These are phyloP conservation scores for Epizoanthus scotinus DNA, from an alignment of 92 coral and sea anemone species.

Conservation along the genomic window DNA sequence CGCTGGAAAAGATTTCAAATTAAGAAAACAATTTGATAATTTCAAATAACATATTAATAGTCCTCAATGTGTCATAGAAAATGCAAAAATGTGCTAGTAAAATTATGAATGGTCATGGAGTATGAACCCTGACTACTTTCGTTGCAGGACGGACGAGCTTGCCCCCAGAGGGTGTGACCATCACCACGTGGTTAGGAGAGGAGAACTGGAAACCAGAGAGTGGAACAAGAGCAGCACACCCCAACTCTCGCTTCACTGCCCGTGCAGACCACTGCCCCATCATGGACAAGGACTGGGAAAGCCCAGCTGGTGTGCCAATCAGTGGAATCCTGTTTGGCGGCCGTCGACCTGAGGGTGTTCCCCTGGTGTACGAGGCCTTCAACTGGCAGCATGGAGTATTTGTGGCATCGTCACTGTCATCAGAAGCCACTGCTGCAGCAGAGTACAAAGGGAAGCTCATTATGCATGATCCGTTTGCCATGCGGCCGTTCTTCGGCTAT, in stretches of 20 bases:
- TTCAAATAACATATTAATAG: too few species aligned
- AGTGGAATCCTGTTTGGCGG: constrained; percentile 98
- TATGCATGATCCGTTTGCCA: constrained; percentile 98
- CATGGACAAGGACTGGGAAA: constrained; percentile 98
- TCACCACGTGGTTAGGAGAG: constrained; percentile 85
- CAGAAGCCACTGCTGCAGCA: constrained; percentile 96
- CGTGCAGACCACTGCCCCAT: constrained; percentile 94
- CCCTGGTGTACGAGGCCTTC: constrained; percentile 86
- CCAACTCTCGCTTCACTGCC: constrained; percentile 95
- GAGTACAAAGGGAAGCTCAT: constrained; percentile 83
- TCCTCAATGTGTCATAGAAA: too few species aligned
- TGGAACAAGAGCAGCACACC: constrained; percentile 86
- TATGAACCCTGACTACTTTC: too few species aligned
- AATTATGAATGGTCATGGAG: too few species aligned
- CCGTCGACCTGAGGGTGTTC: constrained; percentile 94
- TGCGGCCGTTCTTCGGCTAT: constrained; percentile 98
- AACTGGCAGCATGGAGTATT: constrained; percentile 98
- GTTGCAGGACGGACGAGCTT: constrained; percentile 8
- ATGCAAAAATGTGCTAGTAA: too few species aligned
- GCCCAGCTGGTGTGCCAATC: constrained; percentile 90
- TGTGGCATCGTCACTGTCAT: constrained; percentile 90
- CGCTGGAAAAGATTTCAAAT: too few species aligned
- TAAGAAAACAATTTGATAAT: too few species aligned
- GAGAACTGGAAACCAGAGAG: constrained; percentile 61
- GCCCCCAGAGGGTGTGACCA: constrained; percentile 56